A percentile compares a stretch with the other conserved stretches of the same genome.
Conservation (phyloP, 2,797 vertebrate genomes). For the Melanotaenia trifasciata region DNA sequence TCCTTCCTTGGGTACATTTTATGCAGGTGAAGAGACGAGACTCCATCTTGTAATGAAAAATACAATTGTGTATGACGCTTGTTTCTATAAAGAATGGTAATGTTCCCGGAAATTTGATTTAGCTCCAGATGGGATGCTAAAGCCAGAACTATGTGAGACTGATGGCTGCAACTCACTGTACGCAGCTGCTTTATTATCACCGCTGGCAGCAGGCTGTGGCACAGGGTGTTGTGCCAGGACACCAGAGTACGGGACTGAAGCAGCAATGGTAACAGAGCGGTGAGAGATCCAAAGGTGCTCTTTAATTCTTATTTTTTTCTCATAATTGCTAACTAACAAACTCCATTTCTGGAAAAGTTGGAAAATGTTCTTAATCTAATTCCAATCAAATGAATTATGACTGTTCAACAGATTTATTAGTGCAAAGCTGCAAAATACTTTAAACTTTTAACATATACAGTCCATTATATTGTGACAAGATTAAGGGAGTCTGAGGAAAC, state of each 20-base stretch:
- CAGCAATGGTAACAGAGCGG: background rate
- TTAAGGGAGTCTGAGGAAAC: background rate
- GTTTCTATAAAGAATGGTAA: conserved; percentile 6
- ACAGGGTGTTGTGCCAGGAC: conserved; percentile 5
- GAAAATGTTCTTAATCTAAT: background rate
- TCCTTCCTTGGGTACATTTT: background rate
- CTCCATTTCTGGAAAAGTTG: background rate
- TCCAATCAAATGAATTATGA: background rate
- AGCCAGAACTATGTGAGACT: conserved; percentile 14
- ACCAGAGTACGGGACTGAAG: background rate
- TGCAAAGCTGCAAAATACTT: background rate
- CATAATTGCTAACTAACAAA: background rate
- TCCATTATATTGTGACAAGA: background rate
- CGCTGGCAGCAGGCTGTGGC: conserved; percentile 15
- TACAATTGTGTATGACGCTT: background rate
- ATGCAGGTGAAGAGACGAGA: background rate
- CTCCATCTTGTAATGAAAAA: background rate
- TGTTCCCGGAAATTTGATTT: conserved; percentile 5
- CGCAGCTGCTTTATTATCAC: conserved; percentile 9
- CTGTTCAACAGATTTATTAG: background rate
- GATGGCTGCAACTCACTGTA: conserved; percentile 12
- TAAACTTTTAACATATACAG: background rate
- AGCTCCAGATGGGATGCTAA: conserved; percentile 16
- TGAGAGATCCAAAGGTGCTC: background rate
- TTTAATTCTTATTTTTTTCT: background rate